phyloP scores from a whole-genome alignment of 2,113 vertebrate species.

The Albula glossodonta region DNA sequence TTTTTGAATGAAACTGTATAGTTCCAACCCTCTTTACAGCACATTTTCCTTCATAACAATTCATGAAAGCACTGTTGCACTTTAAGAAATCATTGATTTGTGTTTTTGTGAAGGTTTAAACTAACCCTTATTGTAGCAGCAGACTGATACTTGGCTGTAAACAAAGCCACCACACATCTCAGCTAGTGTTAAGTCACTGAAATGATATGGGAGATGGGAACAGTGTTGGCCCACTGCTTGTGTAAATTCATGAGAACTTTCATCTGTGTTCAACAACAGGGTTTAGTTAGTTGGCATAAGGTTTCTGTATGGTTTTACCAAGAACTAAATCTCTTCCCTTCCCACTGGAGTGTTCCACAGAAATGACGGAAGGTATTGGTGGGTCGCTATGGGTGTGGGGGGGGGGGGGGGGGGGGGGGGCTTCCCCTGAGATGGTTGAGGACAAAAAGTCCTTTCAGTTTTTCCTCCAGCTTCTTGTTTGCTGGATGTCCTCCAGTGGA shows the following conservation, averaged over 20 bases:
- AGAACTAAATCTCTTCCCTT: not conserved
- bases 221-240: not conserved
- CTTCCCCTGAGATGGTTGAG: not conserved
- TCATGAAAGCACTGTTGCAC: not conserved
- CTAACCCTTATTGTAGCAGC: not conserved
- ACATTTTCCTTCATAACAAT: not conserved
- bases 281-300: not conserved
- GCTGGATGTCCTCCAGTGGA: not conserved
- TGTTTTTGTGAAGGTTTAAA: not conserved
- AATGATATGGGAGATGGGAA: not conserved
- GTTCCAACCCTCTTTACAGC: not conserved
- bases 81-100: not conserved
- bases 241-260: not conserved
- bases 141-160: not conserved
- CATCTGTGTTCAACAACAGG: not conserved
- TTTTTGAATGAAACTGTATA: not conserved
- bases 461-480: conserved; percentile 4
- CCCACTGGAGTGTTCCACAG: not conserved
- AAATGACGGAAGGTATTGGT: not conserved
- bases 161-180: not conserved
- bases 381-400: no score
- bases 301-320: not conserved
- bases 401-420: no score
- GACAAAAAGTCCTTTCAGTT: conserved; percentile 18
- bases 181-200: not conserved